Base-by-base conservation (phyloP, 2,888 invertebrate genomes). In the Hirtodrosophila confusa region DNA sequence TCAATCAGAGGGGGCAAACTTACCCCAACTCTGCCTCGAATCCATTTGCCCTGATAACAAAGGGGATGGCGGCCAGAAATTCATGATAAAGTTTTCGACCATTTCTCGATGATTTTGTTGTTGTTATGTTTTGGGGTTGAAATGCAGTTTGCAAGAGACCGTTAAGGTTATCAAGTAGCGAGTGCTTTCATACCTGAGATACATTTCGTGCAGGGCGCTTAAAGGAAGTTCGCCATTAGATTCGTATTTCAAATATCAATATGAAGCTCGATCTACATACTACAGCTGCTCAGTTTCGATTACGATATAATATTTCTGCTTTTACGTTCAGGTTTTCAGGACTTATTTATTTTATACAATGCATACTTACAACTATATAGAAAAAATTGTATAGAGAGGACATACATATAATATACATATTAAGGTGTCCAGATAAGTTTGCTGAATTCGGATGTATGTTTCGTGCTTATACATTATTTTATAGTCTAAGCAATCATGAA, bases 1-100 rank as follows among this genome's bases (percentile, higher is more conserved):
- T 60, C 58, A 70, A 70, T 73, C 68, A 73, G 27, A 11, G 44
- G 37, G 33, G 53, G 54, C 44, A 10, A 36, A 54, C 68, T 68
- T 43, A 53, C 58, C 44, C 54, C 24, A 37, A 27, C 17, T 6
- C 9, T 31, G 37, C 50, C 63, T 63, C 35, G 68, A 44, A 64
- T 41, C 63, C 63, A 43, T 44, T 31, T 53, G 35, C 51, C 27
- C 27, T 50, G 72, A 66, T 60, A 60, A 39, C 24, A 27, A 40
- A 36, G 60, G 64, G 70, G 70, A 56, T 75, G 75, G 47, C 49
- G 36, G 41, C 69, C 61, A 31, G 37, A 11, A 49, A 3, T 48
- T 48, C 40, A 29, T 71, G 76, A 76, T 74, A 67, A 74, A 76
- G 51, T 76, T 60, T 55, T 61, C 49, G 31, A 37, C 39, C 17